These are phyloP conservation scores for Pseudomyrmex flavicornis DNA, from an alignment of 1,140 invertebrate species.

Conservation along the genomic window DNA sequence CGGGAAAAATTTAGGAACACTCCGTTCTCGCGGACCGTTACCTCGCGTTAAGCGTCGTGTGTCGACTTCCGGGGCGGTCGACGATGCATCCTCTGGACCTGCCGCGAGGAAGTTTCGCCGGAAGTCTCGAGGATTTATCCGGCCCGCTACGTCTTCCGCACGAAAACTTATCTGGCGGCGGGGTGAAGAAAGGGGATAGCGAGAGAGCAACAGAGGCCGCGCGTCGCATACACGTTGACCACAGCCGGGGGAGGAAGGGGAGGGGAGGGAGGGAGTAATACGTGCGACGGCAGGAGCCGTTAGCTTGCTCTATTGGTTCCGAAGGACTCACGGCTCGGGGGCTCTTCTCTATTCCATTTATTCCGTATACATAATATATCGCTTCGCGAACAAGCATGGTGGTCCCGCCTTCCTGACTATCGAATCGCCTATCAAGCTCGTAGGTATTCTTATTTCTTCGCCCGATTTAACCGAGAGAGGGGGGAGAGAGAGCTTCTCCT, in stretches of 20 bases:
- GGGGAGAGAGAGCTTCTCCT: slow-evolving; percentile 56
- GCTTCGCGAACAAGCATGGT: slow-evolving; percentile 65
- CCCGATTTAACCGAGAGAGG: slow-evolving; percentile 75
- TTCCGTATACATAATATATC: slow-evolving; percentile 81
- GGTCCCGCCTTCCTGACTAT: slow-evolving; percentile 45
- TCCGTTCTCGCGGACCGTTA: slow-evolving; percentile 46
- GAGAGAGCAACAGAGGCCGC: slow-evolving; percentile 50
- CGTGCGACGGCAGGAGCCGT: slow-evolving; percentile 71
- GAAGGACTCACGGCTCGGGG: slow-evolving; percentile 74
- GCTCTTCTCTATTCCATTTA: slow-evolving; percentile 77
- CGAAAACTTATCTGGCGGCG: slow-evolving; percentile 66
- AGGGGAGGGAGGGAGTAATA: slow-evolving; percentile 39
- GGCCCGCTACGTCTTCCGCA: slow-evolving; percentile 63
- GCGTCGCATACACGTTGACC: slow-evolving; percentile 63
- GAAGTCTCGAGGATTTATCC: slow-evolving; percentile 69
- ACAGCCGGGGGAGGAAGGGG: neutral
- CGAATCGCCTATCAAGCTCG: slow-evolving; percentile 58
- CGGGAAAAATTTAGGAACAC: slow-evolving; percentile 56
- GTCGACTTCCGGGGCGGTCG: slow-evolving; percentile 46
- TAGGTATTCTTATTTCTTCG: slow-evolving; percentile 78
- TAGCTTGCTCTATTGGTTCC: slow-evolving; percentile 79
- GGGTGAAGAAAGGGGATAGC: neutral
- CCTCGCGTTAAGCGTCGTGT: slow-evolving; percentile 59
- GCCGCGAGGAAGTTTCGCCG: slow-evolving; percentile 60
- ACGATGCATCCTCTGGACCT: slow-evolving; percentile 24